Percentiles rank a stretch among this genome's conserved stretches.
phyloP scores from a whole-genome alignment of 2,113 vertebrate genomes.

The Psilopogon haemacephalus region DNA sequence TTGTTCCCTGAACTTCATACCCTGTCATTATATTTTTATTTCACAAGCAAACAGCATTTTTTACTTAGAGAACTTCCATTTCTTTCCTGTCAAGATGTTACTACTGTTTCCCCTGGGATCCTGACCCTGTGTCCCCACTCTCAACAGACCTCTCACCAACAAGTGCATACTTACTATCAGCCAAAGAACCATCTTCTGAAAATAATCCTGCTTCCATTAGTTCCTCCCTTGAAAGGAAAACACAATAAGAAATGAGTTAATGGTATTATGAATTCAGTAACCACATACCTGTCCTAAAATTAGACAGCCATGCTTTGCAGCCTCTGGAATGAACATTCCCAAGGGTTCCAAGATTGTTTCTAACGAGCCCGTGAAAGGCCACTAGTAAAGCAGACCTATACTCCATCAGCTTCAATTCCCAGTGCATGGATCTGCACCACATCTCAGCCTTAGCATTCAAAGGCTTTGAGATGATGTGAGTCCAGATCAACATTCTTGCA shows the following conservation, averaged over 20 bases:
- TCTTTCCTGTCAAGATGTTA: background rate
- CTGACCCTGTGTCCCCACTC: background rate
- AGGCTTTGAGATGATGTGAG: background rate
- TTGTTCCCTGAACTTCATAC: background rate
- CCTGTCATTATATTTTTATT: background rate
- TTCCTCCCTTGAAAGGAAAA: background rate
- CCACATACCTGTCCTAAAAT: background rate
- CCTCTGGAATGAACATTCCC: background rate
- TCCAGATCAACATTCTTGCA: background rate
- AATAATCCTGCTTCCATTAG: background rate
- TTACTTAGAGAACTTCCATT: background rate
- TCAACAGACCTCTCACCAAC: background rate
- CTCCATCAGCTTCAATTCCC: background rate
- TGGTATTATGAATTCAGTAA: background rate
- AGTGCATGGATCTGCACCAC: background rate
- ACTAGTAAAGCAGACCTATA: background rate
- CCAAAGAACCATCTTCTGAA: background rate
- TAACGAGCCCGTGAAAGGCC: background rate
- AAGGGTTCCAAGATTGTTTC: background rate
- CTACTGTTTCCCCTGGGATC: background rate
- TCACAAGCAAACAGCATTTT: background rate
- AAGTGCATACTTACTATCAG: background rate
- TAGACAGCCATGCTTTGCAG: background rate
- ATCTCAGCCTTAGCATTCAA: background rate
- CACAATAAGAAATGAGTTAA: background rate